These are phyloP conservation scores for Spinibarbus caldwelli DNA, from an alignment of 2,797 vertebrate species.

Conservation along the genomic window DNA sequence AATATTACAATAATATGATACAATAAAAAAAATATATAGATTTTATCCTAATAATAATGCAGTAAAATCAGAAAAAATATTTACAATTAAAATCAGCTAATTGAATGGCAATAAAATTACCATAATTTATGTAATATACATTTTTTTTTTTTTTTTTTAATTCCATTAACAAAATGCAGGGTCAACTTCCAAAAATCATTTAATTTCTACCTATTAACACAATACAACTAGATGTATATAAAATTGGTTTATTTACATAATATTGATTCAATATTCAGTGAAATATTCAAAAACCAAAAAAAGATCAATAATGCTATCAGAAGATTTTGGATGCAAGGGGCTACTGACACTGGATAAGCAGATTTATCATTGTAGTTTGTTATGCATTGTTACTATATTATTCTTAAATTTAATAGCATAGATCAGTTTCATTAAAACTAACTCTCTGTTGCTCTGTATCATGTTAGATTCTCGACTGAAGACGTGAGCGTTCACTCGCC, in stretches of 20 bases:
- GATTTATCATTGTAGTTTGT: background rate
- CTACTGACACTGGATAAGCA: no score
- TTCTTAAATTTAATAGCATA: background rate
- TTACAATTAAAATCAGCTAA: no score
- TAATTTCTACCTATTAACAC: background rate
- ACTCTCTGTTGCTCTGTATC: background rate
- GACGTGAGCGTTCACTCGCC: constrained; percentile 69
- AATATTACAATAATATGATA: no score
- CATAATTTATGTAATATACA: background rate
- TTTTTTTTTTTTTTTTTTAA: background rate
- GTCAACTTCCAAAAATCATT: background rate
- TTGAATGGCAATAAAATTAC: background rate
- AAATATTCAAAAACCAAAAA: background rate
- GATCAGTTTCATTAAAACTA: background rate
- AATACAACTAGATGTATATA: background rate
- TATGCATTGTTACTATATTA: background rate
- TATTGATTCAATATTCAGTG: background rate
- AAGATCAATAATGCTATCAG: background rate
- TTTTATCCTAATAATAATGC: no score
- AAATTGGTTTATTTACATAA: background rate
- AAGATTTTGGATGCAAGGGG: background rate
- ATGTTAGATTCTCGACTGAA: constrained; percentile 84
- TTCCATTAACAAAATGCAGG: background rate
- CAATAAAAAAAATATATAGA: background rate
- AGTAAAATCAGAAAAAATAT: no score